Evolutionary conservation across 2,888 invertebrate species (phyloP), one percentile per base, ranked within the genome.

Genomic region (Tetragnatha montana): DNA sequence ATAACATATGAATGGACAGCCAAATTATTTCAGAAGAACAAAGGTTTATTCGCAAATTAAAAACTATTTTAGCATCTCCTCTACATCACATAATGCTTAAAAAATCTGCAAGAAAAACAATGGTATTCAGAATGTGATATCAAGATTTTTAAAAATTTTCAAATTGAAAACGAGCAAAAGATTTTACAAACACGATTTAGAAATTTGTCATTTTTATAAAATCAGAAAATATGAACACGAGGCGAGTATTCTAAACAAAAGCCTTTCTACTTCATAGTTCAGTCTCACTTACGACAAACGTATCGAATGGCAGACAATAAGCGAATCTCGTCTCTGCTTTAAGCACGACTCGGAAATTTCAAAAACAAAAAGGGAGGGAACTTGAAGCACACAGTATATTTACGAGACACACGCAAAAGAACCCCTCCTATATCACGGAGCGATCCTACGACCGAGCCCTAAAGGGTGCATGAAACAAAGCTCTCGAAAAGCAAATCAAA

Each of bases 351-450:
- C 60, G 12, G 12, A 60, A 60, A 60, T 60, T 17, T 4, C 6
- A 60, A 10, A n/a, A 2, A 50, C 19, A 73, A 70, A 70, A 80
- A 76, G 69, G 10, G 70, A 84, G 76, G 70, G 76, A 68, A 76
- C n/a, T 84, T 76, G 69, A 69, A 69, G 76, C 49, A n/a, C n/a
- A n/a, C n/a, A n/a, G n/a, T n/a, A 76, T 76, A 84, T 78, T 78
- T 70, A 84, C 76, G 84, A 84, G 78, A 19, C 8, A 17, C 21
- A 75, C 14, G 21, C 49, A 70, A 84, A 50, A 81, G 8, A 78
- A 76, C 47, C 17, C 50, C 4, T 14, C 21, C 51, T 17, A 19
- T 73, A n/a, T 50, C 73, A 17, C 49, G 51, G 81, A 22, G 50
- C 73, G 49, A 82, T 22, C 73, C 81, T 74, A 51, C 71, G 73